Conservation (phyloP, 2,797 vertebrate genomes). For the Syngnathus acus region DNA sequence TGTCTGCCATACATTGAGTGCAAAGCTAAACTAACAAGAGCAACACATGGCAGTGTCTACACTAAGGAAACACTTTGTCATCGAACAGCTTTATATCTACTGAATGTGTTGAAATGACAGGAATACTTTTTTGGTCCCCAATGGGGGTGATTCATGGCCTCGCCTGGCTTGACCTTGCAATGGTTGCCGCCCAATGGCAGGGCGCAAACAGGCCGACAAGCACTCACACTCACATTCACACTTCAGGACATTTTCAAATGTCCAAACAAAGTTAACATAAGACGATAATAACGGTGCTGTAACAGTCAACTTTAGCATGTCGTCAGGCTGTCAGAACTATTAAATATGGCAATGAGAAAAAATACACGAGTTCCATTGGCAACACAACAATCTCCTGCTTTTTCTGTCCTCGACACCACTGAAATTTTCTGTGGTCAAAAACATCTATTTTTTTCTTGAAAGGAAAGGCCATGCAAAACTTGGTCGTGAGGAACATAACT, state of each 20-base stretch:
- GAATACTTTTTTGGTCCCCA: background rate
- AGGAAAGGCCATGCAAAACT: background rate
- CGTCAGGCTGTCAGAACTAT: constrained; percentile 1
- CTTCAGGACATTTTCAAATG: too few species aligned
- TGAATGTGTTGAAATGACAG: background rate
- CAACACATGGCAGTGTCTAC: constrained; percentile 39
- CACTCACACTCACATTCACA: too few species aligned
- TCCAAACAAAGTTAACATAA: too few species aligned
- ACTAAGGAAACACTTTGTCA: constrained; percentile 67
- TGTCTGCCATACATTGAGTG: constrained; percentile 29
- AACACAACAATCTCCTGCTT: constrained; percentile 22
- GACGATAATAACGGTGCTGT: background rate
- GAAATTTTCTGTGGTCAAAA: background rate
- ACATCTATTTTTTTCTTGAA: background rate
- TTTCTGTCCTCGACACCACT: constrained; percentile 21
- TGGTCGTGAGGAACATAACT: background rate
- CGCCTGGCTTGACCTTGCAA: background rate
- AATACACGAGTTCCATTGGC: constrained; percentile 46
- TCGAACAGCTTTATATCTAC: background rate
- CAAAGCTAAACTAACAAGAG: constrained; percentile 21
- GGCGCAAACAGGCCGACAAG: too few species aligned
- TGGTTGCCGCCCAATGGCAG: too few species aligned
- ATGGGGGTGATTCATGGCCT: too few species aligned
- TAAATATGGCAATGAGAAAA: background rate
- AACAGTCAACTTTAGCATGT: background rate